Base-by-base conservation (phyloP, 2,888 invertebrate genomes). In the Pollenia labialis region DNA sequence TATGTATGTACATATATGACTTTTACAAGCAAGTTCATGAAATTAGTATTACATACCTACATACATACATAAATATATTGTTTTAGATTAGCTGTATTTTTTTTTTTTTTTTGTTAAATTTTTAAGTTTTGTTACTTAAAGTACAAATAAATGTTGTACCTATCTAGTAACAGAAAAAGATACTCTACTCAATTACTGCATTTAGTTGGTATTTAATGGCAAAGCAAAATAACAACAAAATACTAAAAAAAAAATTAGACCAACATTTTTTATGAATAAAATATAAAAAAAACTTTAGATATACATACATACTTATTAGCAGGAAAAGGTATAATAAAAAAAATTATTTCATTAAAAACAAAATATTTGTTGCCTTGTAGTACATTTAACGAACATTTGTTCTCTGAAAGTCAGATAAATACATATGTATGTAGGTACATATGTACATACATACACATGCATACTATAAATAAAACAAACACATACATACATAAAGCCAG, bases 311-410 rank as follows among this genome's bases (percentile, higher is more conserved):
- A n/a, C 56, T 23, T 32, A 32, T 32, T 32, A 71, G 69, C 48
- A 80, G 75, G 46, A 75, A 80, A 71, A 75, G 74, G 71, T 77
- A 66, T 18, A 66, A 77, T 18, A 74, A 68, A 85, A 74, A 68
- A 85, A 80, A 80, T 85, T 60, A 77, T 76, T 80, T 80, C 60
- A 84, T 69, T 84, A 74, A 84, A 32, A 74, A 68, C 23, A 23
- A 42, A 77, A 77, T 54, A 64, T 77, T 71, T 83, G 82, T 82
- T 76, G 82, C 82, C 76, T 82, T 76, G 82, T 82, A 66, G 81
- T 74, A 71, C 58, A 10, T 11, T 42, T 40, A 32, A 32, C 6
- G 32, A 32, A 64, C 4, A 60, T 44, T n/a, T 44, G 50, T 54
- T 56, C 32, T 9, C 11, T 50, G 23, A 52, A 50, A 69, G 50